phyloP scores from a whole-genome alignment of 2,888 invertebrate genomes.

The Prosapia bicincta region DNA sequence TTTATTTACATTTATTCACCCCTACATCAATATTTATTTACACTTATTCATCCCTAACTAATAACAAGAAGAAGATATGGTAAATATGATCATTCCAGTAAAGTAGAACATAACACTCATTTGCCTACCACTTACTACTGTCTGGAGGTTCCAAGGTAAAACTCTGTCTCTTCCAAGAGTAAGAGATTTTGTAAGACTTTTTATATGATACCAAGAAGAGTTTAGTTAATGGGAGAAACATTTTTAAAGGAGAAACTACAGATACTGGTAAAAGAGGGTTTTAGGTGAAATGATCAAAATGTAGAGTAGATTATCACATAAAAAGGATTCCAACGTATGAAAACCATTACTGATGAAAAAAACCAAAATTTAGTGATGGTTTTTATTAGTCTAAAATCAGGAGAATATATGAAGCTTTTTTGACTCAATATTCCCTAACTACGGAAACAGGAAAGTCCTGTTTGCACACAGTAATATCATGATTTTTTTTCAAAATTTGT shows the following conservation, averaged over 20 bases:
- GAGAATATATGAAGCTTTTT: not conserved
- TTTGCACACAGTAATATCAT: not conserved
- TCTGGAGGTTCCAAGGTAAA: not conserved
- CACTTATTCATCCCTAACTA: not conserved
- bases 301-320: not conserved
- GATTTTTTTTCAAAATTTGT: not conserved
- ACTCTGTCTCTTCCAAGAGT: not conserved
- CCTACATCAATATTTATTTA: not conserved
- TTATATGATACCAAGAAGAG: not conserved
- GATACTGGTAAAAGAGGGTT: not conserved
- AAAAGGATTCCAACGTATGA: not conserved
- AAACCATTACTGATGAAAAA: not conserved
- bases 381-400: not conserved
- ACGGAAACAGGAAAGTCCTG: not conserved
- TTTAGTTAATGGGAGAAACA: not conserved
- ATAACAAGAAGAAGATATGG: not conserved
- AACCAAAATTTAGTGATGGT: not conserved
- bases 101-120: not conserved
- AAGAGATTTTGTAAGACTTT: not conserved
- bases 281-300: not conserved
- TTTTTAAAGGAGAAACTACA: not conserved
- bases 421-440: not conserved
- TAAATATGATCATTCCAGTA: not conserved
- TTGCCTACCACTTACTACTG: not conserved
- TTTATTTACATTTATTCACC: no score